These are phyloP conservation scores for Xenops minutus DNA, from an alignment of 2,797 vertebrate genomes.

Conservation along the genomic window DNA sequence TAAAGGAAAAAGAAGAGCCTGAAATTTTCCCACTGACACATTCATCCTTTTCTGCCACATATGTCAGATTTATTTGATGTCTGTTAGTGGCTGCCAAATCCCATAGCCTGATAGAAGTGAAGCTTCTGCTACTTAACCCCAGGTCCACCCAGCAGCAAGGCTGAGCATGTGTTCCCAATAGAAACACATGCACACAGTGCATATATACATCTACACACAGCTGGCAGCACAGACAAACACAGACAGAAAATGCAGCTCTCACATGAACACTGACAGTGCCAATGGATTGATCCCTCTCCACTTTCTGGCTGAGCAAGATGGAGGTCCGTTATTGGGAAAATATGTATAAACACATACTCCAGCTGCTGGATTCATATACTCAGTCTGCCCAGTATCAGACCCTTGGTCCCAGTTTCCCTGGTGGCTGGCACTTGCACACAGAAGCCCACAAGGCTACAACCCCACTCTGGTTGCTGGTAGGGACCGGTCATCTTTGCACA, in stretches of 20 bases:
- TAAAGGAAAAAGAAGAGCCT: not conserved
- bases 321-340: not conserved
- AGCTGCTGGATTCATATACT: not conserved
- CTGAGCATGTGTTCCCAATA: not conserved
- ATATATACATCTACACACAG: accelerated
- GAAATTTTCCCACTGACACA: not conserved
- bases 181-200: not conserved
- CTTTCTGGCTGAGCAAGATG: not conserved
- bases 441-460: not conserved
- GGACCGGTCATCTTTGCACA: not conserved
- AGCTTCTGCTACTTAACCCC: not conserved
- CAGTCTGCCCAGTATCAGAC: not conserved
- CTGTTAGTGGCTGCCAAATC: not conserved
- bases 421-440: not conserved
- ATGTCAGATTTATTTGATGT: not conserved
- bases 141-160: not conserved
- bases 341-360: not conserved
- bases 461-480: not conserved
- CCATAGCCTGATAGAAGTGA: not conserved
- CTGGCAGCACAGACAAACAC: not conserved
- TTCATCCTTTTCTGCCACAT: not conserved
- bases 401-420: not conserved
- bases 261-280: not conserved
- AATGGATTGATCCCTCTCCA: not conserved
- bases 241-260: not conserved